These are phyloP conservation scores for Gymnothorax reevesii DNA, from an alignment of 2,797 vertebrate species.

Conservation along the genomic window DNA sequence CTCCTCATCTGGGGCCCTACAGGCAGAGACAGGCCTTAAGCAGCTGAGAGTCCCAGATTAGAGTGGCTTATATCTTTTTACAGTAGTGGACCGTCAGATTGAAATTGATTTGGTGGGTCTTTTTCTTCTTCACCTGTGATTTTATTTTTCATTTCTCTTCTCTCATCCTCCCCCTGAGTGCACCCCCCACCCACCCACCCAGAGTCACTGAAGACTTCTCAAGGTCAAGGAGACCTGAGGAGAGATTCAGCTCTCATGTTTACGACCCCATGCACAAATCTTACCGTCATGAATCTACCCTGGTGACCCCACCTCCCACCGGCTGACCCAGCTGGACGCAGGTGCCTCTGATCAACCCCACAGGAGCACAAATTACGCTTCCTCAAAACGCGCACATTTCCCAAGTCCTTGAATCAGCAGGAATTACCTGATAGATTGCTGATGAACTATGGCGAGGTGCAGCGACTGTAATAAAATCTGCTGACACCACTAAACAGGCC, in stretches of 20 bases:
- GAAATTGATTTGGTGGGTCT: slow-evolving; percentile 72
- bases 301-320: background rate
- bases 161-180: background rate
- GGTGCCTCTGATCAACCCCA: slow-evolving; percentile 32
- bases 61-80: slow-evolving; percentile 78
- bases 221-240: slow-evolving; percentile 15
- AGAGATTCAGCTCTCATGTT: background rate
- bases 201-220: slow-evolving; percentile 16
- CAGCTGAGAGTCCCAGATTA: slow-evolving; percentile 80
- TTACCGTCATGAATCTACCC: background rate
- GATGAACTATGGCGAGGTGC: slow-evolving; percentile 64
- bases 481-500: slow-evolving; percentile 55
- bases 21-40: slow-evolving; percentile 73
- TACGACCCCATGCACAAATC: too few relatives aligned
- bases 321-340: background rate
- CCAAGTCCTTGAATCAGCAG: slow-evolving; percentile 55
- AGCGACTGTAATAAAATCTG: slow-evolving; percentile 66
- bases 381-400: slow-evolving; percentile 52
- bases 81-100: slow-evolving; percentile 68
- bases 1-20: slow-evolving; percentile 62
- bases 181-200: too few relatives aligned
- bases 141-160: slow-evolving; percentile 49
- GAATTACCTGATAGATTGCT: slow-evolving; percentile 49
- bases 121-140: slow-evolving; percentile 58
- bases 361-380: background rate